Conservation (phyloP, 2,797 vertebrate species). For the Peromyscus melanophrys region DNA sequence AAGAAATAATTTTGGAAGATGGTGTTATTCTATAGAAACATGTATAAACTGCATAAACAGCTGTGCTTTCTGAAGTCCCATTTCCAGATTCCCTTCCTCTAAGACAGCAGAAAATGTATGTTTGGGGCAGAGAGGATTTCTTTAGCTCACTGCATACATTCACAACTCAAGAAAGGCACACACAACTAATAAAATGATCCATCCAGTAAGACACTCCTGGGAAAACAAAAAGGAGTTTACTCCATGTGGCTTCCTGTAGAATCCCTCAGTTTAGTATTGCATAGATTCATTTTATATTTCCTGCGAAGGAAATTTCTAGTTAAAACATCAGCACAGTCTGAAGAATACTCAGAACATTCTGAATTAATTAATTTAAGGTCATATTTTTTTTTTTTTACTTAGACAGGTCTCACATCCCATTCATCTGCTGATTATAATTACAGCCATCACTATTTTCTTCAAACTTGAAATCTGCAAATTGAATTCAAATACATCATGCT, state of each 20-base stretch:
- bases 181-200: conserved; percentile 54
- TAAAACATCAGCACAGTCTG: conserved; percentile 48
- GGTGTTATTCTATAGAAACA: conserved; percentile 50
- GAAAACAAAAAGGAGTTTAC: conserved; percentile 11
- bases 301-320: conserved; percentile 48
- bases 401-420: conserved; percentile 60
- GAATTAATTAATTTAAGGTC: conserved; percentile 69
- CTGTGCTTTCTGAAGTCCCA: conserved; percentile 5
- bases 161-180: conserved; percentile 55
- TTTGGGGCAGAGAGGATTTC: conserved; percentile 13
- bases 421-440: conserved; percentile 72
- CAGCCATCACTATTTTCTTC: conserved; percentile 63
- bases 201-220: conserved; percentile 40
- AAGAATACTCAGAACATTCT: conserved; percentile 60
- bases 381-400: conserved; percentile 60
- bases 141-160: conserved; percentile 42
- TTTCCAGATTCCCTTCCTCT: background rate
- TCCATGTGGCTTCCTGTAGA: conserved; percentile 23
- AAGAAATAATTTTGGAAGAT: conserved; percentile 61
- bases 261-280: conserved; percentile 34
- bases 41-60: conserved; percentile 21
- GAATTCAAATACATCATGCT: conserved; percentile 68
- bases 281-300: conserved; percentile 38
- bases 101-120: conserved; percentile 34
- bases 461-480: conserved; percentile 65